Evolutionary conservation across 2,113 vertebrate genomes (phyloP), one percentile per base, ranked within the genome.

Genomic region (Sebastes schlegelii): DNA sequence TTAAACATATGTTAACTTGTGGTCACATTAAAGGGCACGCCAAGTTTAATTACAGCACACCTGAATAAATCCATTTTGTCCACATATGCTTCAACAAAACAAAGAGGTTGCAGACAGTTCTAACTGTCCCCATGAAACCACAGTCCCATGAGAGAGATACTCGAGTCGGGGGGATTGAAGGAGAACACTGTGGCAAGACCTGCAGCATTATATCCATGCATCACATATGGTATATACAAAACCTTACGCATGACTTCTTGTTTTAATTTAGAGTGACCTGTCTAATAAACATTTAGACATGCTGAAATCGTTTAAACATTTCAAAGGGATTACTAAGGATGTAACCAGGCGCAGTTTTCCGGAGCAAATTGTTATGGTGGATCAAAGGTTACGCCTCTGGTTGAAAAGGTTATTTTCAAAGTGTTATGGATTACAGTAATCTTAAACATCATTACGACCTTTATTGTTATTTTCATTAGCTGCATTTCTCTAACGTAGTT

Each of bases 231-330:
- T 86, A 71, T 85, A 79, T 54, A 88, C 80, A 82, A 82, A 74
- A 61, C 46, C 74, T 58, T 55, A 86, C 3, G 11, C 63, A 80
- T 67, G 72, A 74, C 84, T 79, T 86, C 62, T 76, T 82, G 79
- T 77, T 87, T 67, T 67, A 74, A 85, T 67, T 82, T 63, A 70
- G 62, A 71, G 17, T 80, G 85, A 89, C 62, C 58, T 10, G 48
- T 88, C 63, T 42, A 68, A 77, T 88, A 84, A 86, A 89, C 80
- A 87, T 66, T 86, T 73, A 58, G 80, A 86, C 76, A 49, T 72
- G 26, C 73, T 82, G 82, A 77, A 85, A 87, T 21, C 58, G 0
- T 68, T 84, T 68, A 61, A 83, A 87, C 54, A 79, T 73, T 82
- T 86, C 60, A 72, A 85, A 77, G 76, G 81, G 75, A 74, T 87